Evolutionary conservation across 2,797 vertebrate species (phyloP).

Genomic region (Telmatherina bonti): DNA sequence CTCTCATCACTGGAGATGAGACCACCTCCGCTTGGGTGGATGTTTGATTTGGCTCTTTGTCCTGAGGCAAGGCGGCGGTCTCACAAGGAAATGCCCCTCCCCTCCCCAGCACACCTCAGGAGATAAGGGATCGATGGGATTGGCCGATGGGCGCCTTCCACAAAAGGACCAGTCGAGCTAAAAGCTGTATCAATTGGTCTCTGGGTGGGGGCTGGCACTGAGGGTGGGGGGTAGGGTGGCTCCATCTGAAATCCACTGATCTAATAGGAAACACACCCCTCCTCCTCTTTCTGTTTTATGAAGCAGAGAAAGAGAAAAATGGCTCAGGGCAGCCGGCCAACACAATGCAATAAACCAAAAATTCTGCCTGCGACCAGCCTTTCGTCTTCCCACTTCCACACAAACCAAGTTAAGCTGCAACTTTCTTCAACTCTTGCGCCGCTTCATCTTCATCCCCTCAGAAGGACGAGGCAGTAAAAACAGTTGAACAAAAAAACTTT

Average conservation of each 20-base stretch:
- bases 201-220: slow-evolving; percentile 33
- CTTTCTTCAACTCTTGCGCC: not conserved
- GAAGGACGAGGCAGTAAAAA: not conserved
- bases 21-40: slow-evolving; percentile 52
- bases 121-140: slow-evolving; percentile 67
- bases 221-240: slow-evolving; percentile 32
- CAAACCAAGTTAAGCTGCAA: not conserved
- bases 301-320: slow-evolving; percentile 66
- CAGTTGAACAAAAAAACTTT: not conserved
- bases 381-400: slow-evolving; percentile 41
- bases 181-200: slow-evolving; percentile 62
- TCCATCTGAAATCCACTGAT: slow-evolving; percentile 61
- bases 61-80: slow-evolving; percentile 30
- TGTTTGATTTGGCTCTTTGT: slow-evolving; percentile 65
- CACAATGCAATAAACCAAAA: slow-evolving; percentile 64
- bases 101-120: slow-evolving; percentile 39
- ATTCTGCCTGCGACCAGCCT: slow-evolving; percentile 53
- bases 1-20: slow-evolving; percentile 65
- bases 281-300: slow-evolving; percentile 52
- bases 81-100: slow-evolving; percentile 10
- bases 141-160: slow-evolving; percentile 41
- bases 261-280: slow-evolving; percentile 47
- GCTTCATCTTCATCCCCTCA: slow-evolving; percentile 11
- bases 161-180: slow-evolving; percentile 56
- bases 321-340: slow-evolving; percentile 63